Evolutionary conservation across 2,888 invertebrate genomes (phyloP), one percentile per base, ranked within the genome.

Genomic region (Brachypalpus laphriformis): DNA sequence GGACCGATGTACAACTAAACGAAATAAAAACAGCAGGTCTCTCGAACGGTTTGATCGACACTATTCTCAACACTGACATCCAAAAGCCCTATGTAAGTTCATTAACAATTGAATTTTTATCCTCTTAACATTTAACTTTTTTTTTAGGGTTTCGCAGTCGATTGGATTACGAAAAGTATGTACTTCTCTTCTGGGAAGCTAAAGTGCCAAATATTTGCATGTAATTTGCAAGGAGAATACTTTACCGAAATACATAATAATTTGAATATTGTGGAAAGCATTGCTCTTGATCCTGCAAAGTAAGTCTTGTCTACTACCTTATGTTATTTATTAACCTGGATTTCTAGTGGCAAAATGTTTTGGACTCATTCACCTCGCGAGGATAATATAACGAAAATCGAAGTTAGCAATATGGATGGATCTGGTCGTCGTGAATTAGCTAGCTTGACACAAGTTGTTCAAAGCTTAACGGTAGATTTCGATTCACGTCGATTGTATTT

Each of bases 1-100:
- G 97, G 97, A 94, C 95, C 0, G 96, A 96, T 91, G 93, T 94
- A 7, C 95, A 95, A 89, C 93, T 95, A 59, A 95, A 95, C 91
- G 96, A 97, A 92, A 95, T 97, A 20, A 95, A 95, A 89, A 92
- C 94, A 20, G 94, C 95, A 1, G 94, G 94, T 59, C 92, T 96
- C 54, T 94, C 95, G 34, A 94, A 94, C 81, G 95, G 95, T 22
- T 93, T 95, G 2, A 94, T 95, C 47, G 94, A 95, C 88, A 95
- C 95, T 14, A 93, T 97, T 76, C 94, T 96, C 61, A 96, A 97
- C 90, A 94, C 95, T 54, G 95, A 95, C 91, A 91, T 91, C 82
- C 90, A 90, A 76, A 92, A 91, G 70, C 92, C 92, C 0, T 90
- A 90, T 72, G 88, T 88, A 71, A 81, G 82, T 85, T 20, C 3